These are phyloP conservation scores for Pogonognathellus flavescens DNA, from an alignment of 1,140 invertebrate species.

Conservation along the genomic window DNA sequence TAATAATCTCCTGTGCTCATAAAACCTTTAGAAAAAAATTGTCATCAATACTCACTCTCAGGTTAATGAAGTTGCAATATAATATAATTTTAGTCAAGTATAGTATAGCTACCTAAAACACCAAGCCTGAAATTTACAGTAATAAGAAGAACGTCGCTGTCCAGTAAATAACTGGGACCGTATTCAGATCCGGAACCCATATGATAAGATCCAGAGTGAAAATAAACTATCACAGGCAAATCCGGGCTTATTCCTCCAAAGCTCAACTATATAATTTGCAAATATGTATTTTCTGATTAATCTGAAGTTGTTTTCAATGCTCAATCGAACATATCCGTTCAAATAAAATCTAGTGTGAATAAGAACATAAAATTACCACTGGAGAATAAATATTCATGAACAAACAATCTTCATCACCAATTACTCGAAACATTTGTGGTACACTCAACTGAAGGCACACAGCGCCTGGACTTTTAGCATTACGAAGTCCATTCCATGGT, in stretches of 20 bases:
- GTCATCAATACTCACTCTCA: not conserved
- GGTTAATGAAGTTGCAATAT: no score
- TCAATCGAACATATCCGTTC: no score
- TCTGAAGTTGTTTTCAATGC: no score
- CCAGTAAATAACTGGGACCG: conserved; percentile 47
- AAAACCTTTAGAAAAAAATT: conserved; percentile 24
- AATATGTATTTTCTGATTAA: no score
- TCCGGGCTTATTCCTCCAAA: conserved; percentile 37
- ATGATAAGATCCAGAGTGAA: conserved; percentile 55
- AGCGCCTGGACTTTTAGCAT: conserved; percentile 53
- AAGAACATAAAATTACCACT: not conserved
- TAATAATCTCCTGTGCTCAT: conserved; percentile 25
- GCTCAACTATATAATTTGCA: not conserved
- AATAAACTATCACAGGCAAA: conserved; percentile 52
- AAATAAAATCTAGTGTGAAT: not conserved
- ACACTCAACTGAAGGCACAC: conserved; percentile 53
- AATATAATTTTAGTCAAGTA: no score
- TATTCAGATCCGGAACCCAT: conserved; percentile 21
- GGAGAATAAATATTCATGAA: conserved; percentile 55
- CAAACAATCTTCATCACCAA: conserved; percentile 57
- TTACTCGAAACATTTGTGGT: conserved; percentile 13
- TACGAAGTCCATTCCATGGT: conserved; percentile 25
- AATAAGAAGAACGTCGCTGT: conserved; percentile 51
- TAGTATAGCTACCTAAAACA: conserved; percentile 1
- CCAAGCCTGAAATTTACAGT: conserved; percentile 49